Evolutionary conservation across 2,888 invertebrate genomes (phyloP).

Genomic region (Trachelus troglodyta): DNA sequence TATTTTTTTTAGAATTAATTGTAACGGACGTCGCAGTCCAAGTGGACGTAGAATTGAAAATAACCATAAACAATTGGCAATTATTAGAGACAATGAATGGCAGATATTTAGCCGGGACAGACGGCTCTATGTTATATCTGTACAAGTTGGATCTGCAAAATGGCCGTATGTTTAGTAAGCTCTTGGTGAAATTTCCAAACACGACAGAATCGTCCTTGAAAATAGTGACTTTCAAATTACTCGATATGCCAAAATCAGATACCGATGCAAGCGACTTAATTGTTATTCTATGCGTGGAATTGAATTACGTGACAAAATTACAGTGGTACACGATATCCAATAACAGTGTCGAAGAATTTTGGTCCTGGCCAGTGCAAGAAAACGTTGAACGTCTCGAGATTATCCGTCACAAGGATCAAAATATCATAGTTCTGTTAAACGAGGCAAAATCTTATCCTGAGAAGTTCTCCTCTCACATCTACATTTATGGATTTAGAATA

Average conservation of each 20-base stretch:
- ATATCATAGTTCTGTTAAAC: slow-evolving; percentile 50
- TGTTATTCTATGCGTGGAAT: slow-evolving; percentile 45
- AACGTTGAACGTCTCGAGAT: slow-evolving; percentile 45
- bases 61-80: slow-evolving; percentile 37
- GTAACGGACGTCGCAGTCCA: slow-evolving; percentile 36
- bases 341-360: slow-evolving; percentile 39
- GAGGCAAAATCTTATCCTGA: slow-evolving; percentile 31
- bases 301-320: slow-evolving; percentile 36
- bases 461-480: slow-evolving; percentile 36
- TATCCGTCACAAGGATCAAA: slow-evolving; percentile 39
- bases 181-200: background rate
- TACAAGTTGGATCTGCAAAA: slow-evolving; percentile 31
- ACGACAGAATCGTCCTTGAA: slow-evolving; percentile 1
- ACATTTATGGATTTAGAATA: slow-evolving; percentile 59
- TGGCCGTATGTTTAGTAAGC: background rate
- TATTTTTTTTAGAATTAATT: slow-evolving; percentile 39
- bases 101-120: slow-evolving; percentile 33
- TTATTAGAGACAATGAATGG: slow-evolving; percentile 28
- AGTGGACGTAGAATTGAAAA: slow-evolving; percentile 25
- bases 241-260: slow-evolving; percentile 40
- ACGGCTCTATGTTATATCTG: slow-evolving; percentile 27
- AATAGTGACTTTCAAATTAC: slow-evolving; percentile 45
- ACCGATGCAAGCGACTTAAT: slow-evolving; percentile 34
- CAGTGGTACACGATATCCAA: slow-evolving; percentile 53
- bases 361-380: slow-evolving; percentile 44